Evolutionary conservation across 2,888 invertebrate genomes (phyloP).

Genomic region (Heliconius aoede): DNA sequence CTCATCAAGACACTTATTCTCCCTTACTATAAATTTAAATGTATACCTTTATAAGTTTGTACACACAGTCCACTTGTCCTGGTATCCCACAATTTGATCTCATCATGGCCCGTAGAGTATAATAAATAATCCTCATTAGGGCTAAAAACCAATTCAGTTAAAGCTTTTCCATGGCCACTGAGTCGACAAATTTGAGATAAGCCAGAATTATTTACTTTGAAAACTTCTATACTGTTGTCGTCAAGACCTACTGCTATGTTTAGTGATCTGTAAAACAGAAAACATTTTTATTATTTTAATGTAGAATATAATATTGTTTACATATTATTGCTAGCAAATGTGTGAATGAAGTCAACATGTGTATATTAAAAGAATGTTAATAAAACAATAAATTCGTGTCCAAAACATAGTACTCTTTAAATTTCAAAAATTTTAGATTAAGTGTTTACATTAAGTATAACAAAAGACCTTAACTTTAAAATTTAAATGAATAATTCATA

Average conservation of each 20-base stretch:
- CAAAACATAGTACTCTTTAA: background rate
- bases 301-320: background rate
- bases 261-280: constrained; percentile 60
- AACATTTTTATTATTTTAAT: background rate
- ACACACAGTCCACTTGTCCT: constrained; percentile 75
- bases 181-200: constrained; percentile 69
- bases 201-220: constrained; percentile 64
- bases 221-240: constrained; percentile 72
- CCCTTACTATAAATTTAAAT: background rate
- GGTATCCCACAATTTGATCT: constrained; percentile 86
- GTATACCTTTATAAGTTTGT: constrained; percentile 70
- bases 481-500: background rate
- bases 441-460: background rate
- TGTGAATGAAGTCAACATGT: too few relatives aligned
- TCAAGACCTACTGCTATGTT: constrained; percentile 67
- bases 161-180: constrained; percentile 71
- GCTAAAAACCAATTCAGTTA: constrained; percentile 85
- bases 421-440: background rate
- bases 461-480: too few relatives aligned
- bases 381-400: background rate
- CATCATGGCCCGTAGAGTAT: constrained; percentile 84
- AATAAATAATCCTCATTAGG: constrained; percentile 82
- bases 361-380: background rate
- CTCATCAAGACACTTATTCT: too few relatives aligned
- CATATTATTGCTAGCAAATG: background rate